A percentile compares a stretch with the other conserved stretches of the same genome.
Conservation (phyloP, 1,140 invertebrate genomes). For the Protaetia brevitarsis region DNA sequence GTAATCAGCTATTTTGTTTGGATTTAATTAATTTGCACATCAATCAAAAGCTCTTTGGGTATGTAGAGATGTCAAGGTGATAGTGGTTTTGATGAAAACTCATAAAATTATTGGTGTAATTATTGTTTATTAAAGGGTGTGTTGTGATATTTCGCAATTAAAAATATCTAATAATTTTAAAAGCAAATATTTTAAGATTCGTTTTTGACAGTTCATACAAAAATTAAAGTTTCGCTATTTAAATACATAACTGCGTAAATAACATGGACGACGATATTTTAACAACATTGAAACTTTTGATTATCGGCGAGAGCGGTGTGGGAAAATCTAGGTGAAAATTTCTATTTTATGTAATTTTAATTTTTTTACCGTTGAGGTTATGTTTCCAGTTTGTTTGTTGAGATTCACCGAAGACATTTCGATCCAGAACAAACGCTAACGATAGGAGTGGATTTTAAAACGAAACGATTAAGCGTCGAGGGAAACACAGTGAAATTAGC, state of each 20-base stretch:
- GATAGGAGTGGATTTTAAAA: slow-evolving; percentile 95
- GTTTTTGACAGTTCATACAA: too few relatives aligned
- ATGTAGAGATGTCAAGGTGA: not conserved
- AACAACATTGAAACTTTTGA: slow-evolving; percentile 84
- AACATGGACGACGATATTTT: slow-evolving; percentile 47
- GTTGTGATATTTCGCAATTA: too few relatives aligned
- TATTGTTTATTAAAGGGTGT: too few relatives aligned
- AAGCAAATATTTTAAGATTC: too few relatives aligned
- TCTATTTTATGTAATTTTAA: slow-evolving; percentile 2
- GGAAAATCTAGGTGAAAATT: slow-evolving; percentile 95
- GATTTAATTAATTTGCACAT: too few relatives aligned
- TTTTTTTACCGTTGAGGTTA: slow-evolving; percentile 28
- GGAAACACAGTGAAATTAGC: slow-evolving; percentile 83
- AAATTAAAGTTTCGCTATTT: slow-evolving; percentile 5
- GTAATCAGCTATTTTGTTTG: too few relatives aligned
- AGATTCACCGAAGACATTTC: slow-evolving; percentile 95
- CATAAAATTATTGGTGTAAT: not conserved
- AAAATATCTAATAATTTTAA: too few relatives aligned
- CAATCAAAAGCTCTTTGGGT: not conserved
- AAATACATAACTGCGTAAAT: not conserved
- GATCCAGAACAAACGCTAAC: slow-evolving; percentile 90
- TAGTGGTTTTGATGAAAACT: not conserved
- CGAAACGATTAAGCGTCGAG: slow-evolving; percentile 85
- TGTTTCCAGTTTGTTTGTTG: slow-evolving; percentile 75
- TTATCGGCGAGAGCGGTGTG: slow-evolving; percentile 95